Evolutionary conservation across 2,888 invertebrate species (phyloP).

Genomic region (Thymelicus sylvestris): DNA sequence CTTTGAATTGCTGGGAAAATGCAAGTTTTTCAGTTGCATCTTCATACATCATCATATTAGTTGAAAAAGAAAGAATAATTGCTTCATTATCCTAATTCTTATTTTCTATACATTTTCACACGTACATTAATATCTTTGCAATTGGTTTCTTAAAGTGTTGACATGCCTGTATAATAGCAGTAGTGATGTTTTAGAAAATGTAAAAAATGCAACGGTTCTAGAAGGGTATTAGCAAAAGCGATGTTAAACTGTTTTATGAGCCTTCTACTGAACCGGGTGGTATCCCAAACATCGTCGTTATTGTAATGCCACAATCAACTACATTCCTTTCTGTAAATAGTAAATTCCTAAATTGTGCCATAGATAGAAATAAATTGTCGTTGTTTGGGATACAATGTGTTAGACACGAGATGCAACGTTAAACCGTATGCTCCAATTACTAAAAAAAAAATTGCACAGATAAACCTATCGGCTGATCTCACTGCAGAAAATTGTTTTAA

Average conservation of each 20-base stretch:
- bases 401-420: background rate
- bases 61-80: background rate
- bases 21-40: background rate
- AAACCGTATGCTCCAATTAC: background rate
- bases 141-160: background rate
- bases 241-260: too few species aligned
- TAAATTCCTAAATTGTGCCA: constrained; percentile 31
- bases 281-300: background rate
- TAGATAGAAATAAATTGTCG: constrained; percentile 5
- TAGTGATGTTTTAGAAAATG: background rate
- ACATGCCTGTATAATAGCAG: background rate
- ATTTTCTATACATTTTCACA: background rate
- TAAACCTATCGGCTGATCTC: constrained; percentile 21
- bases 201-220: background rate
- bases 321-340: constrained; percentile 20
- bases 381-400: constrained; percentile 3
- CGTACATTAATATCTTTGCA: background rate
- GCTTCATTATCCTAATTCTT: too few species aligned
- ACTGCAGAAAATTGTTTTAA: constrained; percentile 28
- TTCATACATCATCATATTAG: background rate
- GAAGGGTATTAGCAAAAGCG: too few species aligned
- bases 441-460: constrained; percentile 11
- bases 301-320: background rate
- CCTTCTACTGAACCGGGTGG: too few species aligned
- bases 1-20: background rate